phyloP scores from a whole-genome alignment of 2,888 invertebrate species.

The Harpalus rubripes region DNA sequence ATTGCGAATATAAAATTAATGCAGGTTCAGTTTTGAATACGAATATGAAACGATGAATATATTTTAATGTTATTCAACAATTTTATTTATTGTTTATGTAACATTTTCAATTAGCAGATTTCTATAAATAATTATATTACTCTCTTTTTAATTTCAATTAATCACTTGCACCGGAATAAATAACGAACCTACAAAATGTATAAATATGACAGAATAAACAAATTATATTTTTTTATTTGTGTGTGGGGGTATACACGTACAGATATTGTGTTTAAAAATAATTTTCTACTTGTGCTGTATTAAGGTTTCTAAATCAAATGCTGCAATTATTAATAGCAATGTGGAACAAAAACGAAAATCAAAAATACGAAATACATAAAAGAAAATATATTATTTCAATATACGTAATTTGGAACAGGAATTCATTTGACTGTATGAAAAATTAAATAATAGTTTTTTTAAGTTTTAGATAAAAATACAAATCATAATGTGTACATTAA shows the following conservation, averaged over 20 bases:
- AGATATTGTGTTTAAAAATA: neutral
- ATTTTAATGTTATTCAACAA: too few relatives aligned
- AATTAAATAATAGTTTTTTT: too few relatives aligned
- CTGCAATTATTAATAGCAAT: neutral
- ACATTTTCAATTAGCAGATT: neutral
- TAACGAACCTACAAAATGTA: neutral
- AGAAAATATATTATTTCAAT: too few relatives aligned
- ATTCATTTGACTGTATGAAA: too few relatives aligned
- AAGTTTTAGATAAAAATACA: too few relatives aligned
- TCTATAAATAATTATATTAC: neutral
- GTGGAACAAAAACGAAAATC: neutral
- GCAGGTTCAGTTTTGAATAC: too few relatives aligned
- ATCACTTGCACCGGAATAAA: neutral
- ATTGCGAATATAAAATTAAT: too few relatives aligned
- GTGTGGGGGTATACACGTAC: neutral
- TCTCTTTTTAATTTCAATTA: neutral
- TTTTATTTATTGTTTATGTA: neutral
- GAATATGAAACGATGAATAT: too few relatives aligned
- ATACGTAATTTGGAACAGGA: too few relatives aligned
- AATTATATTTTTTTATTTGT: neutral
- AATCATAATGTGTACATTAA: too few relatives aligned
- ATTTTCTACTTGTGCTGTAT: neutral
- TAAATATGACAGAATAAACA: neutral
- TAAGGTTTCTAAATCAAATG: constrained; percentile 17
- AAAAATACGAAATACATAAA: neutral